These are phyloP conservation scores for Thalassaphorura encarpata DNA, from an alignment of 1,140 invertebrate species.

Conservation along the genomic window DNA sequence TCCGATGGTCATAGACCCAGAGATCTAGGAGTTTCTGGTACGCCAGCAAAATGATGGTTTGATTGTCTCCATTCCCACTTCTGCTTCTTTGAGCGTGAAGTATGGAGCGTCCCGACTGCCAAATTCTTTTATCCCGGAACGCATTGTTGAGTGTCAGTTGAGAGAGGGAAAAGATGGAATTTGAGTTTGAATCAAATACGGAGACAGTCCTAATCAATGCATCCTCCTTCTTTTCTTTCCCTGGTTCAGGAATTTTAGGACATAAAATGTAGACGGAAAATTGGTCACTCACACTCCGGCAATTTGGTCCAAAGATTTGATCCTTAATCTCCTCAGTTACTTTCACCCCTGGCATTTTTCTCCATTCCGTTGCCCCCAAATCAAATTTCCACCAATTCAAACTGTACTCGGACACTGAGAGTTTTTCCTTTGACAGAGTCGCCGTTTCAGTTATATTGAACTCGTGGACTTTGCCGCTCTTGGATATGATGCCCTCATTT, in stretches of 20 bases:
- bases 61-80: constrained; percentile 5
- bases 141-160: constrained; percentile 28
- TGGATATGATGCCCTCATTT: too few species aligned
- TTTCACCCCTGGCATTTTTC: constrained; percentile 25
- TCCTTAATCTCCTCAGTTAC: constrained; percentile 4
- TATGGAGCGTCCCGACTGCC: constrained; percentile 22
- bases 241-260: too few species aligned
- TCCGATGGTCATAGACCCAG: constrained; percentile 30
- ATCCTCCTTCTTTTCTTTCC: too few species aligned
- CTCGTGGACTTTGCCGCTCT: too few species aligned
- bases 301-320: constrained; percentile 1
- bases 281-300: constrained; percentile 19
- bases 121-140: constrained; percentile 22
- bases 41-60: constrained; percentile 27
- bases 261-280: constrained; percentile 22
- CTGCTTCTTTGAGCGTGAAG: too few species aligned
- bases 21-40: constrained; percentile 30
- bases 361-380: constrained; percentile 25
- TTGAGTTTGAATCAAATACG: too few species aligned
- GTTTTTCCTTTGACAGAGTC: not conserved
- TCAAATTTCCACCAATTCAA: constrained; percentile 31
- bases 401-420: not conserved
- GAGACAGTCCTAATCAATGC: too few species aligned
- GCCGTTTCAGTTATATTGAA: not conserved
- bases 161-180: too few species aligned